Percentiles rank a stretch among this genome's conserved stretches.
phyloP scores from a whole-genome alignment of 2,888 invertebrate genomes.

The Leucophenga montana region DNA sequence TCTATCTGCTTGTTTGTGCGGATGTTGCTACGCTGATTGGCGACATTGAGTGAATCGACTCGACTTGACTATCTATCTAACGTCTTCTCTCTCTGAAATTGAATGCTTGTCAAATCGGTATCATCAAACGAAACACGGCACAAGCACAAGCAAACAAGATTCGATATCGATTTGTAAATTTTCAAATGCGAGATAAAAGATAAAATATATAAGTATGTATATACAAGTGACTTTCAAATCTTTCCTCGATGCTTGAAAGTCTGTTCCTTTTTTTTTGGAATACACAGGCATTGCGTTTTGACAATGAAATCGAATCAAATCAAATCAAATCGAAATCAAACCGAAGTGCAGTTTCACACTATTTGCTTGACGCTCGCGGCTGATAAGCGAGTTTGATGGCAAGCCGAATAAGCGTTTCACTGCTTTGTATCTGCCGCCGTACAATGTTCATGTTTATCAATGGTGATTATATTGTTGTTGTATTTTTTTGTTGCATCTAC shows the following conservation, averaged over 20 bases:
- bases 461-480: constrained; percentile 31
- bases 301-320: constrained; percentile 57
- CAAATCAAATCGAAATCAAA: constrained; percentile 27
- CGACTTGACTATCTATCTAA: constrained; percentile 22
- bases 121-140: constrained; percentile 43
- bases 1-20: background rate
- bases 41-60: background rate
- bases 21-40: constrained; percentile 3
- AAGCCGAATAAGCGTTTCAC: background rate
- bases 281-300: constrained; percentile 43
- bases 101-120: too few species aligned
- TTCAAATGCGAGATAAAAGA: constrained; percentile 57
- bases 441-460: constrained; percentile 56
- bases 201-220: constrained; percentile 31
- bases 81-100: constrained; percentile 4
- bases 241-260: constrained; percentile 16
- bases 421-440: constrained; percentile 53
- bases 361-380: background rate
- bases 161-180: constrained; percentile 68
- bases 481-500: background rate
- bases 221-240: constrained; percentile 46
- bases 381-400: constrained; percentile 13
- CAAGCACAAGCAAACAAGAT: constrained; percentile 47
- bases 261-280: background rate
- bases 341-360: constrained; percentile 28